Evolutionary conservation across 2,797 vertebrate genomes (phyloP).

Genomic region (Smutsia temminckii): DNA sequence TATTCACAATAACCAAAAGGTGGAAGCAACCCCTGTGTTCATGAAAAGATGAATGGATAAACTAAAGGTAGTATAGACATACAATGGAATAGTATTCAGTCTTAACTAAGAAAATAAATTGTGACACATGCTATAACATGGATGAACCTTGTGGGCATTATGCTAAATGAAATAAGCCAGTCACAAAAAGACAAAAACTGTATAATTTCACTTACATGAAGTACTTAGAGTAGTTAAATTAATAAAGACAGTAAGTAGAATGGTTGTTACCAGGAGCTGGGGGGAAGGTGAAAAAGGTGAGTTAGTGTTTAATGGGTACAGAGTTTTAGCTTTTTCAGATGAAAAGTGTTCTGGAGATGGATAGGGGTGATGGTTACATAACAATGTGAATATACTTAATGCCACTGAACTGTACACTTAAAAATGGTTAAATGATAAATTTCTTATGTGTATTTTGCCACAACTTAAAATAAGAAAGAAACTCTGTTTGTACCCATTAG

Average conservation of each 20-base stretch:
- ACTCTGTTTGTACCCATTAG: background rate
- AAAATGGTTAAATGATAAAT: background rate
- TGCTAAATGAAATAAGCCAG: slow-evolving; percentile 21
- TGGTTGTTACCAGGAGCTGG: background rate
- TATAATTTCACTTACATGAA: background rate
- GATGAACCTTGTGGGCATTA: background rate
- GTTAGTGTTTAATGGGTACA: background rate
- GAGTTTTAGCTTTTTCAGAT: background rate
- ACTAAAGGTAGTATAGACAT: background rate
- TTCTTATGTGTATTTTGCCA: background rate
- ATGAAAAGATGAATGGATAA: background rate
- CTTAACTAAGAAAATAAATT: background rate
- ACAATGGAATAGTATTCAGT: background rate
- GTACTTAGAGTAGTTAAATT: background rate
- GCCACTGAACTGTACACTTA: background rate
- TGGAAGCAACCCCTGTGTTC: background rate
- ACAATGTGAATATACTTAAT: background rate
- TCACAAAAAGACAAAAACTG: background rate
- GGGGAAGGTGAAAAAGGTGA: background rate
- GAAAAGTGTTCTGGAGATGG: background rate
- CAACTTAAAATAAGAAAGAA: background rate
- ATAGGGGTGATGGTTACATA: background rate
- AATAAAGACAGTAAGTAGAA: background rate
- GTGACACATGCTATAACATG: background rate
- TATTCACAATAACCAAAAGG: background rate